Evolutionary conservation across 1,140 invertebrate species (phyloP), one percentile per base, ranked within the genome.

Genomic region (Euura lappo): DNA sequence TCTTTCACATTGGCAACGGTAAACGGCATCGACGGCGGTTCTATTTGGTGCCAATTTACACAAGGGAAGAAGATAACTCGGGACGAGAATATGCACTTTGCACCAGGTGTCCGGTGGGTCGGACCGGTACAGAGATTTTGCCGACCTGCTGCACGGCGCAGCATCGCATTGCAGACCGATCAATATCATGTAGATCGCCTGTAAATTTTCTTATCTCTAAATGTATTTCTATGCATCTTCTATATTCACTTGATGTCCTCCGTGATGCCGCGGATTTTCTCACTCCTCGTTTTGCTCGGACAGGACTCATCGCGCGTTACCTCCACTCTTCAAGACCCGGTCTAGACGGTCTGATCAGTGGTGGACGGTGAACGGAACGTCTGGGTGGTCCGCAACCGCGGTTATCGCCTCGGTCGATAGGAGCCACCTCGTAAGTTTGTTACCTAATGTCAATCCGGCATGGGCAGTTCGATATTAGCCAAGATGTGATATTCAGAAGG

Each of bases 21-120:
- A 60, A 60, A 60, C 6, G 13, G 51, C 13, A 60, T 60, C 51
- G 13, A 60, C 51, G 51, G 51, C 51, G 51, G 51, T n/a, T 11
- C 51, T n/a, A 60, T 60, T 60, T n/a, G 51, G 51, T n/a, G 13
- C 51, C 51, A 60, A 60, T 60, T 60, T 60, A 60, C 51, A 60
- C 51, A 60, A 8, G 51, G 4, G 13, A 60, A 60, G 51, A n/a
- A 60, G 51, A 60, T 60, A 60, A 28, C 51, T 60, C 51, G 51
- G 51, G 51, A 60, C 51, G 51, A 60, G 51, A n/a, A 60, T 60
- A 60, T 60, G 51, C 51, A 60, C 51, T 60, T 60, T 60, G 51
- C 51, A 6, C 13, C 51, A 60, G 51, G 51, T n/a, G 51, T 60
- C 51, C 13, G 51, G 51, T 60, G 51, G 51, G 51, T n/a, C 51